A percentile compares a stretch with the other conserved stretches of the same genome.
Conservation (phyloP, 2,113 vertebrate species). For the Oophaga pumilio region DNA sequence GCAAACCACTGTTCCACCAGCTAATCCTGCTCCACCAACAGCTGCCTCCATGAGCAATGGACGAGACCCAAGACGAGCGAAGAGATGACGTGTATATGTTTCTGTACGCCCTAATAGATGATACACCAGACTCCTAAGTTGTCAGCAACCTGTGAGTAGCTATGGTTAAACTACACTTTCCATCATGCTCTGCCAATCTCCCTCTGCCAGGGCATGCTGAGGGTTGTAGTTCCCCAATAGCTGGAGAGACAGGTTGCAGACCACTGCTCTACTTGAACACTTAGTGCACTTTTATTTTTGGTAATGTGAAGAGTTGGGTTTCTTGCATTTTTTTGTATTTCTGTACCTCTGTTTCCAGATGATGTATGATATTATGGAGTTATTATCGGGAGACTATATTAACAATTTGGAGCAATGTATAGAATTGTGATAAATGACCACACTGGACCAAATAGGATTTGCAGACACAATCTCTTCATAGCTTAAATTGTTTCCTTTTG, state of each 20-base stretch:
- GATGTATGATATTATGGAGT: neutral
- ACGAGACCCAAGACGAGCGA: constrained; percentile 92
- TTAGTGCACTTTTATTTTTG: constrained; percentile 93
- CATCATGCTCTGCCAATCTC: neutral
- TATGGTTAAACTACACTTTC: constrained; percentile 68
- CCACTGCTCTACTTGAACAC: constrained; percentile 95
- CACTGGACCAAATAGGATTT: constrained; percentile 17
- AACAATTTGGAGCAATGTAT: neutral
- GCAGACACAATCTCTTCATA: neutral
- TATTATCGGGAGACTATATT: neutral
- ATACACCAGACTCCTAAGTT: neutral
- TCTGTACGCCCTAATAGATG: constrained; percentile 61
- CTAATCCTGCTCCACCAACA: constrained; percentile 71
- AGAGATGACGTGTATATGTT: constrained; percentile 74
- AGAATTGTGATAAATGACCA: neutral
- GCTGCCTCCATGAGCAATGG: constrained; percentile 85
- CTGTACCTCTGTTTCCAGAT: neutral
- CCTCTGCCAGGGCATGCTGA: neutral
- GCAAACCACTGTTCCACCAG: constrained; percentile 35
- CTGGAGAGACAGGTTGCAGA: neutral
- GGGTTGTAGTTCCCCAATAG: neutral
- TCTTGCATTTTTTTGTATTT: constrained; percentile 30
- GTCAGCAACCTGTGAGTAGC: neutral
- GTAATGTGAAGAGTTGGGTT: constrained; percentile 75
- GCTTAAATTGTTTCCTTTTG: neutral